Percentiles rank a stretch among this genome's conserved stretches.
Conservation (phyloP, 2,888 invertebrate species). For the Oscheius sp. region DNA sequence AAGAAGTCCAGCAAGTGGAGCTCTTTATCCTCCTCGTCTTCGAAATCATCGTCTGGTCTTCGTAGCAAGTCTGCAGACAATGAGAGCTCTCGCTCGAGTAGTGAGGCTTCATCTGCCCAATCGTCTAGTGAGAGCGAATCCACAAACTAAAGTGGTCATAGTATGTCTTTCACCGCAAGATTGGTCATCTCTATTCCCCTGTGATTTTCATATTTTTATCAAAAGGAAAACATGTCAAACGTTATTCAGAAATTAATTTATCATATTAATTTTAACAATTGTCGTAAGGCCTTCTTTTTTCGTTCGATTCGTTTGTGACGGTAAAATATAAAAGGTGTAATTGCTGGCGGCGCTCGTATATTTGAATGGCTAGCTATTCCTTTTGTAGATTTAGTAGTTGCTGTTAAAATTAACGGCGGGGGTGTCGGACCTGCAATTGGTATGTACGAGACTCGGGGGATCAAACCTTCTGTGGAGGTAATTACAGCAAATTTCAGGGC, state of each 20-base stretch:
- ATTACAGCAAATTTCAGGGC: too few species aligned
- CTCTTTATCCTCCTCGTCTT: not conserved
- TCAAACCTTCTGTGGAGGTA: too few species aligned
- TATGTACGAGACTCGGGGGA: not conserved
- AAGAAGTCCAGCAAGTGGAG: not conserved
- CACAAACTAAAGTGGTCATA: constrained; percentile 8
- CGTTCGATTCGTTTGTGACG: constrained; percentile 31
- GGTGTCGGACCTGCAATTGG: not conserved
- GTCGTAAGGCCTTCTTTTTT: constrained; percentile 4
- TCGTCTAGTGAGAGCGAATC: constrained; percentile 14
- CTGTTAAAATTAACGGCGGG: not conserved
- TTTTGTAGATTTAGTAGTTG: not conserved
- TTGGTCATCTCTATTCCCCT: not conserved
- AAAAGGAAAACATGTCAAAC: not conserved
- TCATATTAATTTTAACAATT: constrained; percentile 1
- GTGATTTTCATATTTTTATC: constrained; percentile 3
- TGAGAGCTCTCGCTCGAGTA: not conserved
- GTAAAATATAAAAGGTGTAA: constrained; percentile 35
- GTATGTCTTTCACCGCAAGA: constrained; percentile 6
- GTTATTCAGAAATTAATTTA: constrained; percentile 6
- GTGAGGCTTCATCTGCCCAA: not conserved
- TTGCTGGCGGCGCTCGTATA: constrained; percentile 32
- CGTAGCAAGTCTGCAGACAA: not conserved
- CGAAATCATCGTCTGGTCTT: not conserved
- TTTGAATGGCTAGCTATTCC: constrained; percentile 1